These are phyloP conservation scores for Zygothrica quintamaculata DNA, from an alignment of 2,888 invertebrate genomes.

Conservation along the genomic window DNA sequence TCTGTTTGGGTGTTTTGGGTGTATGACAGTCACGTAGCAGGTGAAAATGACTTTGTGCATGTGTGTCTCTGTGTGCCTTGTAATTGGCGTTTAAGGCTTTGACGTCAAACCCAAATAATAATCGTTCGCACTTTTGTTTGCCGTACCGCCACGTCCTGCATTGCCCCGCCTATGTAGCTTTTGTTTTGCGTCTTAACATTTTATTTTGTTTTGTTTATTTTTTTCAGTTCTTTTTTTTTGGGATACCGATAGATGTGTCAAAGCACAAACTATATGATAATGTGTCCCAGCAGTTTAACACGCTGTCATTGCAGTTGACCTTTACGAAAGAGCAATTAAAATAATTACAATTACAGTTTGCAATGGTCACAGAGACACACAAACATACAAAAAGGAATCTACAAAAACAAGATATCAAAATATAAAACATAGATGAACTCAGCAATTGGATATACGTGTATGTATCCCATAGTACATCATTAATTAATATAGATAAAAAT, in stretches of 20 bases:
- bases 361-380: too few relatives aligned
- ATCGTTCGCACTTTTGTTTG: conserved; percentile 76
- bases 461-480: conserved; percentile 60
- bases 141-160: conserved; percentile 16
- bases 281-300: conserved; percentile 24
- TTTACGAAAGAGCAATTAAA: conserved; percentile 65
- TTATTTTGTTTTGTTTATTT: not conserved
- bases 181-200: conserved; percentile 44
- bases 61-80: conserved; percentile 40
- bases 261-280: conserved; percentile 26
- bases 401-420: conserved; percentile 10
- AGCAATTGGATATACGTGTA: conserved; percentile 22
- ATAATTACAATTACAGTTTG: conserved; percentile 68
- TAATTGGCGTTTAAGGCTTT: conserved; percentile 79
- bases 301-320: conserved; percentile 42
- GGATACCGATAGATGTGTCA: conserved; percentile 10
- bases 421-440: conserved; percentile 1
- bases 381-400: conserved; percentile 23
- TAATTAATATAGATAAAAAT: conserved; percentile 55
- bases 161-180: conserved; percentile 2
- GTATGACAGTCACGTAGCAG: conserved; percentile 58
- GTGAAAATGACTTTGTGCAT: conserved; percentile 38
- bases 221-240: conserved; percentile 1
- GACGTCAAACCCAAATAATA: conserved; percentile 80
- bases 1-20: conserved; percentile 7